Conservation (phyloP, 2,888 invertebrate species). For the Entomobrya multifasciata region DNA sequence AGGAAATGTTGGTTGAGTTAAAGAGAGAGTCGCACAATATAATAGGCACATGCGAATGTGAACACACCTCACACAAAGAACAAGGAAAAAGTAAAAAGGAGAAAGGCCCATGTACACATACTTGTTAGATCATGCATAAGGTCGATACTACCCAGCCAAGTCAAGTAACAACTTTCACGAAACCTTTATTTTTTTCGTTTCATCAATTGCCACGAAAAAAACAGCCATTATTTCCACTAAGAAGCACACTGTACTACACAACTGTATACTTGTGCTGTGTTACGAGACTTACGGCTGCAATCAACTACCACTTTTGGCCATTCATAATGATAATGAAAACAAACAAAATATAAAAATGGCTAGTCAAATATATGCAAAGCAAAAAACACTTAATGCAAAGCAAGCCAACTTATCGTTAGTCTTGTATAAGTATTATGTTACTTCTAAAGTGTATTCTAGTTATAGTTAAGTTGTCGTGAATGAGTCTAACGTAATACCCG, state of each 20-base stretch:
- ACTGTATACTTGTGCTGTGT: neutral
- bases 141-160: conserved; percentile 51
- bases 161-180: conserved; percentile 51
- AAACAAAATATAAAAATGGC: neutral
- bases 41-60: neutral
- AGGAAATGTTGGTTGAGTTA: conserved; percentile 1
- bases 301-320: neutral
- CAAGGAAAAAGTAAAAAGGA: neutral
- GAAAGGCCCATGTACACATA: neutral
- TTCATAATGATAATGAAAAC: neutral
- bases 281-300: neutral
- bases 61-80: conserved; percentile 1
- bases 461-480: neutral
- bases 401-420: no score
- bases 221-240: neutral
- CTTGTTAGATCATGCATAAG: conserved; percentile 37
- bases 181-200: conserved; percentile 3
- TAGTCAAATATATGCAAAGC: no score
- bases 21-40: neutral
- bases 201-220: conserved; percentile 12
- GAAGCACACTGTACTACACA: neutral
- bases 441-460: no score
- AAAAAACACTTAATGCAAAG: no score
- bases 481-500: conserved; percentile 43
- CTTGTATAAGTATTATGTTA: no score